Evolutionary conservation across 1,140 invertebrate genomes (phyloP).

Genomic region (Pomacea maculata): DNA sequence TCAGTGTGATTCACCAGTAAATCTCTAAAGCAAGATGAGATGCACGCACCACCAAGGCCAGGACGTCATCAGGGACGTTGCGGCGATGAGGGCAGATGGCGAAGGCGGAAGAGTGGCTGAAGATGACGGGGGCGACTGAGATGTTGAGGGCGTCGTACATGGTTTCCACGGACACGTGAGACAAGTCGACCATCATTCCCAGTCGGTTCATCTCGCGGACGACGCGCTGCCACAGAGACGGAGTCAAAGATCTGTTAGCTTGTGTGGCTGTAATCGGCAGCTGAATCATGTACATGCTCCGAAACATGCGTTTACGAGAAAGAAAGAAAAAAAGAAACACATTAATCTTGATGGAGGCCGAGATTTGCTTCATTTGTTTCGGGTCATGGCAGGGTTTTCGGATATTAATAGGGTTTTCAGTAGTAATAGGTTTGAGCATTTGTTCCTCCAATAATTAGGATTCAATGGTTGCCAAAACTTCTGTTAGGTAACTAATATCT

Average conservation of each 20-base stretch:
- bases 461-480: no score
- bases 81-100: conserved; percentile 84
- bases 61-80: conserved; percentile 83
- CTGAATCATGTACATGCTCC: no score
- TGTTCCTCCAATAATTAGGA: no score
- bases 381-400: no score
- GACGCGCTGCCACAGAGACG: conserved; percentile 51
- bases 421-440: no score
- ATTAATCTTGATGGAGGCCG: no score
- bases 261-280: not conserved
- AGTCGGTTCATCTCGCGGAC: conserved; percentile 73
- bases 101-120: conserved; percentile 86
- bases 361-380: no score
- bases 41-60: conserved; percentile 76
- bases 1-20: no score
- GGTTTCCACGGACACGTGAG: conserved; percentile 80
- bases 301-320: no score
- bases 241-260: not conserved
- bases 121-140: conserved; percentile 86
- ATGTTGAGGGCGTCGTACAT: conserved; percentile 78
- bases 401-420: no score
- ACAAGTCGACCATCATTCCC: conserved; percentile 86
- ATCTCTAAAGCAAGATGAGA: not conserved
- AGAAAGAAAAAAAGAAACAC: no score
- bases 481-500: no score